Evolutionary conservation across 2,888 invertebrate species (phyloP).

Genomic region (Anthoptus insignis): DNA sequence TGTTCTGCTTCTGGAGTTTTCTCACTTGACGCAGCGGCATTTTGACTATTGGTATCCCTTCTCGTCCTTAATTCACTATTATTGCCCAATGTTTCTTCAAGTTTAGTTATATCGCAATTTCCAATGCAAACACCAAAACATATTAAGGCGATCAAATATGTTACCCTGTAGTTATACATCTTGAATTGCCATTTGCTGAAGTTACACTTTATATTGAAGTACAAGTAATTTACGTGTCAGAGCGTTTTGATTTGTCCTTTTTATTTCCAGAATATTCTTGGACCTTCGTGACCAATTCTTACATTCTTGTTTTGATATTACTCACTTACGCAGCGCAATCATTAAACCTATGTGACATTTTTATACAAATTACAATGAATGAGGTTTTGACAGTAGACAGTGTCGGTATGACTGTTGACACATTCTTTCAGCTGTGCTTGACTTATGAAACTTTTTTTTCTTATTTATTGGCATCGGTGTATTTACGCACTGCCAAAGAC

Average conservation of each 20-base stretch:
- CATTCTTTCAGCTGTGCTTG: too few species aligned
- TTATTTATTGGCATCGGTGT: too few species aligned
- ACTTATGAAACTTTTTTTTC: too few species aligned
- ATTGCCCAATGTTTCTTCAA: conserved; percentile 29
- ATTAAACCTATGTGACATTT: too few species aligned
- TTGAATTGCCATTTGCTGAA: conserved; percentile 1
- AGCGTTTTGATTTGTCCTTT: background rate
- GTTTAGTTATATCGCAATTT: conserved; percentile 5
- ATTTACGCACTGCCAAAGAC: too few species aligned
- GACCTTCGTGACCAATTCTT: background rate
- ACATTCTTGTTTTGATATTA: conserved; percentile 1
- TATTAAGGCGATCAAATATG: conserved; percentile 13
- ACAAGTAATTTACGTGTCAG: background rate
- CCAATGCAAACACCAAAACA: conserved; percentile 17
- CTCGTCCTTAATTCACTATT: conserved; percentile 69
- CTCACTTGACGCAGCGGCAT: conserved; percentile 67
- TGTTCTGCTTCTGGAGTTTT: conserved; percentile 54
- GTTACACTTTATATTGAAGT: background rate
- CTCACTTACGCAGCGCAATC: too few species aligned
- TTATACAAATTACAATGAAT: too few species aligned
- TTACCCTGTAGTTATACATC: conserved; percentile 14
- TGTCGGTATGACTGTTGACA: too few species aligned
- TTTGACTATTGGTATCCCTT: conserved; percentile 60
- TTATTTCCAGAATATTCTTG: background rate
- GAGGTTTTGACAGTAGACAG: too few species aligned